phyloP scores from a whole-genome alignment of 2,888 invertebrate species.

The Laothoe populi region DNA sequence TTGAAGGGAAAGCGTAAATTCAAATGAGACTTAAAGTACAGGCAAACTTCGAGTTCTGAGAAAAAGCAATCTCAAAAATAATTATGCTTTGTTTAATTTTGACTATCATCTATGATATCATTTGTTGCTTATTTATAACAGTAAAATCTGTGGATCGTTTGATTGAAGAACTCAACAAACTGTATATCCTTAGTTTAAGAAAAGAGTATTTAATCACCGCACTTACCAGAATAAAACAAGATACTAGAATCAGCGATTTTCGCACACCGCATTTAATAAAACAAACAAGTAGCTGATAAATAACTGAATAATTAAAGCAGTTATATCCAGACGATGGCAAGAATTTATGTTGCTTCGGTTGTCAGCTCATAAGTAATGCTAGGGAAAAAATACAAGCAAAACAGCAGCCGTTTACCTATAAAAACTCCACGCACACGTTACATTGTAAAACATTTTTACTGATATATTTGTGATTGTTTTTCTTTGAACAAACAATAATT shows the following conservation, averaged over 20 bases:
- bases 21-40: no score
- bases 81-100: no score
- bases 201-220: neutral
- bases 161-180: neutral
- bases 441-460: no score
- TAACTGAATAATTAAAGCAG: slow-evolving; percentile 8
- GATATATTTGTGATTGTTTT: no score
- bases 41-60: no score
- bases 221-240: neutral
- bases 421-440: no score
- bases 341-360: slow-evolving; percentile 6
- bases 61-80: no score
- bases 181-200: neutral
- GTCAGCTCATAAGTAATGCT: neutral
- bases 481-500: no score
- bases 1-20: neutral
- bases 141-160: no score
- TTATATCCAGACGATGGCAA: slow-evolving; percentile 2
- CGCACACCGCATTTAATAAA: neutral
- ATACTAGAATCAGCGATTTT: neutral
- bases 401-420: no score
- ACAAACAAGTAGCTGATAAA: slow-evolving; percentile 3
- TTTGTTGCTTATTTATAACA: no score
- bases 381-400: neutral
- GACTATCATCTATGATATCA: no score